Percentiles rank a stretch among this genome's conserved stretches.
Evolutionary conservation across 2,113 vertebrate genomes (phyloP).

Genomic region (Megaleporinus macrocephalus): DNA sequence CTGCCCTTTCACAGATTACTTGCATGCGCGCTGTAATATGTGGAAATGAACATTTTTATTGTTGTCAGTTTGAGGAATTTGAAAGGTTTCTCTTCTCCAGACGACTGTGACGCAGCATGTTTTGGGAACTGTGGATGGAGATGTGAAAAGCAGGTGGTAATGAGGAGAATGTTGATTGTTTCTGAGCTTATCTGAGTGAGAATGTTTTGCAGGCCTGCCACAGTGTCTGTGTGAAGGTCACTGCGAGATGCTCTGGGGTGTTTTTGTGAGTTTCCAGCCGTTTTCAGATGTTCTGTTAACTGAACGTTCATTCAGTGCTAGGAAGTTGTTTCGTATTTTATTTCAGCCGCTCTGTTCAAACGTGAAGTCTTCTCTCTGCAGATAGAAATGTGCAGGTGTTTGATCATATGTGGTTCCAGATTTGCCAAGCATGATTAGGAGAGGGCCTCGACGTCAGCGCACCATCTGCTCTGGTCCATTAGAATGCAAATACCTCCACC

Average conservation of each 20-base stretch:
- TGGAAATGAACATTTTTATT: no score
- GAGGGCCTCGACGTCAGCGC: background rate
- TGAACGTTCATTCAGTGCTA: no score
- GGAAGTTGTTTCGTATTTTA: no score
- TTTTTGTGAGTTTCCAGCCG: background rate
- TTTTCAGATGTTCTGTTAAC: background rate
- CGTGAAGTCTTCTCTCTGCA: background rate
- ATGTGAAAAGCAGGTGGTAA: slow-evolving; percentile 16
- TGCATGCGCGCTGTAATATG: no score
- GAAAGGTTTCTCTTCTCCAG: background rate
- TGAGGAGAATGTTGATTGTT: slow-evolving; percentile 40
- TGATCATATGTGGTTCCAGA: background rate
- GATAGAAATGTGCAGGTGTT: background rate
- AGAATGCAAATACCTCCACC: background rate
- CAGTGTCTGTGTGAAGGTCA: slow-evolving; percentile 34
- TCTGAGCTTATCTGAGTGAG: slow-evolving; percentile 23
- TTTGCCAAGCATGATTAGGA: background rate
- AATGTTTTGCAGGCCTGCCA: slow-evolving; percentile 13
- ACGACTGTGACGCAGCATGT: slow-evolving; percentile 13
- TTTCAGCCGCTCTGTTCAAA: background rate
- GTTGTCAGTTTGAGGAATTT: no score
- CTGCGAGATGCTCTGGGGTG: background rate
- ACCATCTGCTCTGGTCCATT: background rate
- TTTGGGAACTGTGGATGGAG: slow-evolving; percentile 40
- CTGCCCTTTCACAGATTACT: no score